These are phyloP conservation scores for Oscheius sp. DNA, from an alignment of 1,140 invertebrate species.

Conservation along the genomic window DNA sequence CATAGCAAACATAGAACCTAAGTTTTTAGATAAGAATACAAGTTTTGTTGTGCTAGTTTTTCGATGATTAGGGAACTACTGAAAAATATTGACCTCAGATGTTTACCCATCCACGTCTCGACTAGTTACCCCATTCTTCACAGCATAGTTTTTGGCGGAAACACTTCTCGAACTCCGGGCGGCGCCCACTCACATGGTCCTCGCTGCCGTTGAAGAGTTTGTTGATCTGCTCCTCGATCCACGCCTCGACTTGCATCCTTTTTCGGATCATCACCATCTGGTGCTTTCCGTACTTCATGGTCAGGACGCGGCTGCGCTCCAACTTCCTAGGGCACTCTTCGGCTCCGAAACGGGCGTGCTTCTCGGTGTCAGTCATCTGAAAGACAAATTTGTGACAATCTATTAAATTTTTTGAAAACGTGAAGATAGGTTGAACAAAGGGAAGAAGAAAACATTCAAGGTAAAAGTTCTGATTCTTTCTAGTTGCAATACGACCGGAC, in stretches of 20 bases:
- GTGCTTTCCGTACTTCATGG: slow-evolving; percentile 33
- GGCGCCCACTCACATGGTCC: slow-evolving; percentile 17
- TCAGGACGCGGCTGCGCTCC: slow-evolving; percentile 28
- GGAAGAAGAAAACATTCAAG: background rate
- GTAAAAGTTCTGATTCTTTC: background rate
- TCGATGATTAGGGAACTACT: too few relatives aligned
- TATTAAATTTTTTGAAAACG: background rate
- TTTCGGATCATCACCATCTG: slow-evolving; percentile 31
- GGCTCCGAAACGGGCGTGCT: background rate
- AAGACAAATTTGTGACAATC: background rate
- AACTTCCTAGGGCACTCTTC: slow-evolving; percentile 1
- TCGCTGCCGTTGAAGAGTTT: slow-evolving; percentile 35
- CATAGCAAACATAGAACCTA: too few relatives aligned
- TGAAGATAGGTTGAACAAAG: background rate
- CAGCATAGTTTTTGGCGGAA: too few relatives aligned
- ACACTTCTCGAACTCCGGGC: too few relatives aligned
- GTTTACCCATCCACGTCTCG: too few relatives aligned
- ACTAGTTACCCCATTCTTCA: too few relatives aligned
- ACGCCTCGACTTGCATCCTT: slow-evolving; percentile 30
- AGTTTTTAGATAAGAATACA: too few relatives aligned
- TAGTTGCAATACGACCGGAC: background rate
- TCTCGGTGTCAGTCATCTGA: slow-evolving; percentile 2
- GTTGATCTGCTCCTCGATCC: slow-evolving; percentile 29
- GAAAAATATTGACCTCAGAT: too few relatives aligned
- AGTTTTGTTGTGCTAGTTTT: too few relatives aligned